phyloP scores from a whole-genome alignment of 1,140 invertebrate species.

The Sycobia sp. region DNA sequence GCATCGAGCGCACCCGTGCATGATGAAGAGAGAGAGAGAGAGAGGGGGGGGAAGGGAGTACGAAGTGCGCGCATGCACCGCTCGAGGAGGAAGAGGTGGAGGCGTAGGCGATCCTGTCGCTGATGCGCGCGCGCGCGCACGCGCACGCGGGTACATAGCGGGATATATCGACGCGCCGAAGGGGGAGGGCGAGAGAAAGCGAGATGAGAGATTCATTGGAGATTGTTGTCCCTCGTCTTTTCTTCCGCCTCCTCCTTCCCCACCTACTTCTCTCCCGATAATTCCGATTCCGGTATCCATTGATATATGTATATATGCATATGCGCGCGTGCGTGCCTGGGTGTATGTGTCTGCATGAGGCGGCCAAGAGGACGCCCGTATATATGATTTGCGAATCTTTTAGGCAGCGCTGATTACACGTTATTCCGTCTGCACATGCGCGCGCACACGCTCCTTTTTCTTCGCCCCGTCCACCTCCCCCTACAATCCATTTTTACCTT shows the following conservation, averaged over 20 bases:
- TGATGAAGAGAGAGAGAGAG: background rate
- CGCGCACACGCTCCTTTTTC: too few species aligned
- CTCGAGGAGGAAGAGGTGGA: background rate
- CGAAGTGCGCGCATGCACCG: too few species aligned
- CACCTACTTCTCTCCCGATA: background rate
- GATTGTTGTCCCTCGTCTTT: too few species aligned
- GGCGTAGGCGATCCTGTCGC: background rate
- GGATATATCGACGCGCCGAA: background rate
- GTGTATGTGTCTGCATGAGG: too few species aligned
- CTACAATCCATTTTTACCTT: too few species aligned
- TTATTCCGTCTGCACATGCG: too few species aligned
- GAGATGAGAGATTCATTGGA: background rate
- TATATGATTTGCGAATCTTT: constrained; percentile 17
- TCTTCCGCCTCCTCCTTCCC: too few species aligned
- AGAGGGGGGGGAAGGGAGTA: background rate
- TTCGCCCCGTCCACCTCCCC: too few species aligned
- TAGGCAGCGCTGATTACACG: constrained; percentile 21
- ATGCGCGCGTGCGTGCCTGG: too few species aligned
- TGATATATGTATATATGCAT: too few species aligned
- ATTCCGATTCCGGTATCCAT: constrained; percentile 3
- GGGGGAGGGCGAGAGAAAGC: background rate
- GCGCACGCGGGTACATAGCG: background rate
- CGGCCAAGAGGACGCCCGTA: too few species aligned
- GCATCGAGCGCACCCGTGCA: background rate
- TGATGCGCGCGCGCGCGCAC: background rate